Evolutionary conservation across 64 coral and sea anemone genomes (phyloP).

Genomic region (Montipora cactus): DNA sequence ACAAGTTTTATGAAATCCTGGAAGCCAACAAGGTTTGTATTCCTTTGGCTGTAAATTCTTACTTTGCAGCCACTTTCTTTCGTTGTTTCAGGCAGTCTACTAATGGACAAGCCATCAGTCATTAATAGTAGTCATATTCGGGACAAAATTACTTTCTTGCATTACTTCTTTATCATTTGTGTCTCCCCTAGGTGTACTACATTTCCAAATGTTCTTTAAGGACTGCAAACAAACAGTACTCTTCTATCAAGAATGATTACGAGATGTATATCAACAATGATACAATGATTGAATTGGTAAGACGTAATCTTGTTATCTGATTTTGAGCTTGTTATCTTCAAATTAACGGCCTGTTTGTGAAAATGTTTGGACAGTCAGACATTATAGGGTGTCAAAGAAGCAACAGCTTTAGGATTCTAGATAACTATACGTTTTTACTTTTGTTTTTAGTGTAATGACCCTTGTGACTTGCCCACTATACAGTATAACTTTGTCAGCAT

Average conservation of each 20-base stretch:
- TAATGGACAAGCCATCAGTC: too few relatives aligned
- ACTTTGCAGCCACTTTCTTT: too few relatives aligned
- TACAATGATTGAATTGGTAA: constrained; percentile 85
- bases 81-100: neutral
- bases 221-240: constrained; percentile 94
- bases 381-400: too few relatives aligned
- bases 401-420: too few relatives aligned
- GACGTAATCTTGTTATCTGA: neutral
- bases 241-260: constrained; percentile 96
- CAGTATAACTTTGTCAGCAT: constrained; percentile 89
- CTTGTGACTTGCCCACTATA: constrained; percentile 72
- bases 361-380: too few relatives aligned
- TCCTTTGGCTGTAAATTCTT: neutral
- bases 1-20: constrained; percentile 93
- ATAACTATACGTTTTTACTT: neutral
- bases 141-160: too few relatives aligned
- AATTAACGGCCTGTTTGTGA: too few relatives aligned
- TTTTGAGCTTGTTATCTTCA: too few relatives aligned
- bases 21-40: constrained; percentile 88
- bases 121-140: too few relatives aligned
- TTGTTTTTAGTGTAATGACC: constrained; percentile 72
- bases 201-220: constrained; percentile 87
- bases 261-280: constrained; percentile 95
- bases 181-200: constrained; percentile 83
- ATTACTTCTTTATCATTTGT: neutral